A percentile compares a stretch with the other conserved stretches of the same genome.
These are phyloP conservation scores for Meles meles DNA, from an alignment of 2,113 vertebrate genomes.

Conservation along the genomic window DNA sequence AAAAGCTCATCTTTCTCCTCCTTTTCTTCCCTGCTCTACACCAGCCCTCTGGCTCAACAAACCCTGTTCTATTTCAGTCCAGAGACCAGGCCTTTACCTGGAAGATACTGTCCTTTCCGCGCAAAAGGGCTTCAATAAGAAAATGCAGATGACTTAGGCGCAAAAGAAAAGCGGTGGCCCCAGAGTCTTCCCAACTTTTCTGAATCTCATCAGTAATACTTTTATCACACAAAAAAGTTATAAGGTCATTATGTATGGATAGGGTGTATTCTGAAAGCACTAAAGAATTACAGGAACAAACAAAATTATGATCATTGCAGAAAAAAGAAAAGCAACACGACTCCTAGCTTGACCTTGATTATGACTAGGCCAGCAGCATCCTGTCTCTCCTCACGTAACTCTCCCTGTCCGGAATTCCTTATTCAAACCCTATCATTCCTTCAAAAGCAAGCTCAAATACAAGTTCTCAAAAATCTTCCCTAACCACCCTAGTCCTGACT, in stretches of 20 bases:
- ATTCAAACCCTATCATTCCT: neutral
- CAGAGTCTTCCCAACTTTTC: neutral
- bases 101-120: neutral
- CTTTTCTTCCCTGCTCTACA: neutral
- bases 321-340: neutral
- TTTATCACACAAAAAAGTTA: neutral
- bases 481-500: neutral
- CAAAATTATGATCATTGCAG: neutral
- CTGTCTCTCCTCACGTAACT: neutral
- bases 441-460: conserved; percentile 30
- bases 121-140: neutral
- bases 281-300: neutral
- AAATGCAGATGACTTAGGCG: neutral
- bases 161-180: neutral
- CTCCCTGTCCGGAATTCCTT: neutral
- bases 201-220: neutral
- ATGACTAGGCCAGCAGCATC: neutral
- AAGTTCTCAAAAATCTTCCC: conserved; percentile 12
- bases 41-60: neutral
- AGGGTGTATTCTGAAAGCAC: neutral
- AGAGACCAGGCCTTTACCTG: neutral
- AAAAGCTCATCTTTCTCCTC: neutral
- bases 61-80: neutral
- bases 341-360: neutral
- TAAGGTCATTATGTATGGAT: neutral